Percentiles rank a stretch among this genome's conserved stretches.
These are phyloP conservation scores for Antheraea mylitta DNA, from an alignment of 1,140 invertebrate genomes.

Conservation along the genomic window DNA sequence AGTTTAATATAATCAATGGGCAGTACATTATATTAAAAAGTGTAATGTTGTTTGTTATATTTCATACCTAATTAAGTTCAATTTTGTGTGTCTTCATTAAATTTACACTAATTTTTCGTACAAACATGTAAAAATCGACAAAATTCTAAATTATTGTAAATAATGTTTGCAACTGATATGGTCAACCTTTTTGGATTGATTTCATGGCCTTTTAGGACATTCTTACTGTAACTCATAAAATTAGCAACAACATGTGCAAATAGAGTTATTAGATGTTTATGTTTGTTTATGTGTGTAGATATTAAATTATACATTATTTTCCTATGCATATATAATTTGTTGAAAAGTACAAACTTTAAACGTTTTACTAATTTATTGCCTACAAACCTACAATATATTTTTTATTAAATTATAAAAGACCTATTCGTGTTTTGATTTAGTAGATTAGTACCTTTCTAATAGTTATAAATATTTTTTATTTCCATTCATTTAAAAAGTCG, in stretches of 20 bases:
- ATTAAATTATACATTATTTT: slow-evolving; percentile 29
- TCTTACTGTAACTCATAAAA: slow-evolving; percentile 26
- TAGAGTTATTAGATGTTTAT: slow-evolving; percentile 23
- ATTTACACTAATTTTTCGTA: neutral
- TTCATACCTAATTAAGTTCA: slow-evolving; percentile 6
- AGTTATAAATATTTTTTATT: slow-evolving; percentile 13
- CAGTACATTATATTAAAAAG: neutral
- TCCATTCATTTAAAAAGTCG: too few species aligned
- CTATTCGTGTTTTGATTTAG: slow-evolving; percentile 75
- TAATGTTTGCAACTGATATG: slow-evolving; percentile 10
- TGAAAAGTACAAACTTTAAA: slow-evolving; percentile 64
- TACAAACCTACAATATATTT: slow-evolving; percentile 49
- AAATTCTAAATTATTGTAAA: slow-evolving; percentile 44
- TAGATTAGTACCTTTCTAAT: slow-evolving; percentile 68
- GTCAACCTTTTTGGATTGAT: neutral
- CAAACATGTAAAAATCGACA: slow-evolving; percentile 3
- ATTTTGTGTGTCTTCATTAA: slow-evolving; percentile 9
- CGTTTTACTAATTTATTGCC: slow-evolving; percentile 53
- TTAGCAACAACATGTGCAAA: slow-evolving; percentile 20
- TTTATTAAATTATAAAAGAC: slow-evolving; percentile 75
- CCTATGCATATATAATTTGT: slow-evolving; percentile 37
- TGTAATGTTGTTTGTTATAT: neutral
- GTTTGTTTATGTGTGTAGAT: slow-evolving; percentile 35
- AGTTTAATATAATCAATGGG: neutral
- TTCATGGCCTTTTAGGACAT: neutral